A percentile compares a stretch with the other conserved stretches of the same genome.
Conservation (phyloP, 2,113 vertebrate species). For the Cryptotis parvus region DNA sequence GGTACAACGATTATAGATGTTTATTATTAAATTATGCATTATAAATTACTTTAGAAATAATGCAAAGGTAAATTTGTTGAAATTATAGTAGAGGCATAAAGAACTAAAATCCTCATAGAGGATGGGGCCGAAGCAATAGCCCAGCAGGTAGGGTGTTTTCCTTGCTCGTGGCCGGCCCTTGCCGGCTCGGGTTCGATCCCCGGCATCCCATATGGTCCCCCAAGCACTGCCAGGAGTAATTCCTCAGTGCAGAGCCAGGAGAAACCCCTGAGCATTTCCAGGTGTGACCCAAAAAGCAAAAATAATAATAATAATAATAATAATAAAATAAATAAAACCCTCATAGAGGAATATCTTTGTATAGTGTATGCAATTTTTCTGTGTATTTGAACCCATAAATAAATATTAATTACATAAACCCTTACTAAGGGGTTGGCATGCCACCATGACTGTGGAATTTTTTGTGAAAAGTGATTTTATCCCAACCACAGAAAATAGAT, state of each 20-base stretch:
- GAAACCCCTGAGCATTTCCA: too few relatives aligned
- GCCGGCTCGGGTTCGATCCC: too few relatives aligned
- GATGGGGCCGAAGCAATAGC: too few relatives aligned
- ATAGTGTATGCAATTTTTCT: slow-evolving; percentile 59
- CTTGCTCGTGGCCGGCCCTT: too few relatives aligned
- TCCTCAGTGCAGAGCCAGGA: too few relatives aligned
- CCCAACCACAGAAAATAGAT: background rate
- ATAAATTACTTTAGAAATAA: slow-evolving; percentile 62
- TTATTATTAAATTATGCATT: slow-evolving; percentile 61
- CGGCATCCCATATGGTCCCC: too few relatives aligned
- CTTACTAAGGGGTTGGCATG: slow-evolving; percentile 40
- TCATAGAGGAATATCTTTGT: slow-evolving; percentile 57
- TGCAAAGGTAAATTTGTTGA: slow-evolving; percentile 23
- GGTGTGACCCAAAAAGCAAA: too few relatives aligned
- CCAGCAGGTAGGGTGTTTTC: too few relatives aligned
- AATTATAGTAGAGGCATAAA: slow-evolving; percentile 56
- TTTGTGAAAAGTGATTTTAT: slow-evolving; percentile 18
- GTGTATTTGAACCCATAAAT: slow-evolving; percentile 39
- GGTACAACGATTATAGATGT: slow-evolving; percentile 50
- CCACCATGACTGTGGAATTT: slow-evolving; percentile 10
- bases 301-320: too few relatives aligned
- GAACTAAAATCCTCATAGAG: slow-evolving; percentile 42
- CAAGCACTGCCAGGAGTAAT: too few relatives aligned
- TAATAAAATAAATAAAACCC: slow-evolving; percentile 34
- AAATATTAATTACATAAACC: slow-evolving; percentile 67